Evolutionary conservation across 2,888 invertebrate species (phyloP), one percentile per base, ranked within the genome.

Genomic region (Selenia dentaria): DNA sequence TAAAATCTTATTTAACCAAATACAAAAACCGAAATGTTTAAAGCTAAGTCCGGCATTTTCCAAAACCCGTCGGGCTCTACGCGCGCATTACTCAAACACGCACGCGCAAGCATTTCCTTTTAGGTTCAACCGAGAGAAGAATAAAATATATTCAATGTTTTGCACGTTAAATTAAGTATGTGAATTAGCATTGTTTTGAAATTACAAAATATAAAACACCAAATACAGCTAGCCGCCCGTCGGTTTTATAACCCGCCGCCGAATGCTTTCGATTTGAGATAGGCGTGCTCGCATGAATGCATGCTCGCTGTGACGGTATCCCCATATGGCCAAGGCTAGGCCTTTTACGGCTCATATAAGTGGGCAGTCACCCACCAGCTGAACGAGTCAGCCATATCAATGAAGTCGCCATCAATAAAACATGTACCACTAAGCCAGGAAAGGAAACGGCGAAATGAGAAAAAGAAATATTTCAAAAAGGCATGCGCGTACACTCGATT

Each of bases 371-470:
- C 88, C 89, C 83, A 80, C 79, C 79, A 71, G 65, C 82, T 87
- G 87, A 89, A 90, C 90, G 88, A 88, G 88, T 76, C 79, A 83
- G 80, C 79, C 83, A 90, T 90, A 90, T 90, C 90, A 90, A 90
- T 90, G 89, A 89, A 89, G 88, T 78, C 80, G 70, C 83, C 83
- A 89, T 90, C 89, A 89, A 90, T 90, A 89, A 89, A 89, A 90
- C 90, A 89, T 90, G 83, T 85, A 87, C 84, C 86, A 79, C 75
- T 76, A 67, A 75, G 85, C 87, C 89, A 84, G 82, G 76, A 88
- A 89, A 90, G 89, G 89, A 86, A 87, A 83, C 80, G 70, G 79
- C 78, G 83, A 83, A 84, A 85, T 78, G 81, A 86, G 85, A 88
- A 89, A 83, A 89, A 88, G 84, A 87, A 87, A 79, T 84, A 85